Evolutionary conservation across 1,140 invertebrate species (phyloP).

Genomic region (Drosophila fuyamai): DNA sequence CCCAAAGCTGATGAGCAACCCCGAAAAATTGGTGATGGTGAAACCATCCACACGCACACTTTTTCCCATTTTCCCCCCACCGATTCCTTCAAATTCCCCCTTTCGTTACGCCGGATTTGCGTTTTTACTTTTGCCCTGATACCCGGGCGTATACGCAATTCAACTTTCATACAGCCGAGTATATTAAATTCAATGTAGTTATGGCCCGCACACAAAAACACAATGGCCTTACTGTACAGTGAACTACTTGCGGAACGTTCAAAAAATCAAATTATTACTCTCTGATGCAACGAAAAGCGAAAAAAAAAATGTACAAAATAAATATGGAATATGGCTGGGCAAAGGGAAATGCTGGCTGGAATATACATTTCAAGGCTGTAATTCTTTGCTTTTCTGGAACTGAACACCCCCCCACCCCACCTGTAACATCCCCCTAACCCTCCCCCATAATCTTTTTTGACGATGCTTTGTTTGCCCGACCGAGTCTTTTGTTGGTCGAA

Average conservation of each 20-base stretch:
- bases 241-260: conserved; percentile 29
- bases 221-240: background rate
- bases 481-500: conserved; percentile 53
- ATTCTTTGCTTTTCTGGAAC: conserved; percentile 54
- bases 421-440: too few species aligned
- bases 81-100: background rate
- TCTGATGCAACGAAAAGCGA: conserved; percentile 7
- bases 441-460: conserved; percentile 17
- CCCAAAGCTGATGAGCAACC: conserved; percentile 48
- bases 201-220: conserved; percentile 9
- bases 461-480: conserved; percentile 56
- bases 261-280: conserved; percentile 64
- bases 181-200: conserved; percentile 50
- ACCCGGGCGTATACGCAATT: conserved; percentile 47
- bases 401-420: too few species aligned
- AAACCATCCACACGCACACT: background rate
- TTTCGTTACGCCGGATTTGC: conserved; percentile 16
- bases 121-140: conserved; percentile 10
- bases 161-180: background rate
- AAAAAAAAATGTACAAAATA: conserved; percentile 32
- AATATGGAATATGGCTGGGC: conserved; percentile 38
- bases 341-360: conserved; percentile 21
- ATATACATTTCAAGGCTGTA: conserved; percentile 51
- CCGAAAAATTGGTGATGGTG: conserved; percentile 17
- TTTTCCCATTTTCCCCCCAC: conserved; percentile 12